phyloP scores from a whole-genome alignment of 2,888 invertebrate species.

The Sphecodes monilicornis region DNA sequence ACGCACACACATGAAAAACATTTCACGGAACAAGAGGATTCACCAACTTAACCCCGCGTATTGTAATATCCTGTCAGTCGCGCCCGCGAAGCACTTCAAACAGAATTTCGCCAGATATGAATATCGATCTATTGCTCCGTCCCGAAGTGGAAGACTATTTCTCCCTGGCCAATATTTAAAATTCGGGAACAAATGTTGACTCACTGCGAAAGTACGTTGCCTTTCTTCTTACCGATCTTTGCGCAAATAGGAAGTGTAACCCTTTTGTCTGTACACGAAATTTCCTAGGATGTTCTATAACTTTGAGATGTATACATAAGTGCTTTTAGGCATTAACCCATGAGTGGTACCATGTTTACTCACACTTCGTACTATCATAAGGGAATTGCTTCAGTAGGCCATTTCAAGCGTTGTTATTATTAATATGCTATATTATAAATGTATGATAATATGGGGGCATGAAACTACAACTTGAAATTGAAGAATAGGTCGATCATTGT shows the following conservation, averaged over 20 bases:
- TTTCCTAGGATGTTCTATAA: not conserved
- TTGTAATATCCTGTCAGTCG: not conserved
- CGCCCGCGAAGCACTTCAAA: not conserved
- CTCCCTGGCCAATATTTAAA: not conserved
- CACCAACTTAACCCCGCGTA: not conserved
- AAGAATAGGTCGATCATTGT: not conserved
- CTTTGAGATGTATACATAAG: not conserved
- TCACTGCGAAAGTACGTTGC: not conserved
- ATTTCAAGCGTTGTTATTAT: not conserved
- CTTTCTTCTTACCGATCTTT: not conserved
- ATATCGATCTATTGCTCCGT: not conserved
- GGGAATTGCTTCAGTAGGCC: not conserved
- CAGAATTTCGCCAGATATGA: not conserved
- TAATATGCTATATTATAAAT: not conserved
- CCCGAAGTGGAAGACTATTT: not conserved
- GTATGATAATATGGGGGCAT: not conserved
- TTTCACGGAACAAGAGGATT: constrained; percentile 3
- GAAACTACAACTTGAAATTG: not conserved
- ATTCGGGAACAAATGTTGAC: not conserved
- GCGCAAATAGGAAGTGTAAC: not conserved
- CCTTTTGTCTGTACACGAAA: not conserved
- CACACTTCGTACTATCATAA: not conserved
- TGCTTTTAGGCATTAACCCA: not conserved
- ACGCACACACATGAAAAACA: constrained; percentile 35
- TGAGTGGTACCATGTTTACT: not conserved